Percentiles rank a stretch among this genome's conserved stretches.
phyloP scores from a whole-genome alignment of 2,113 vertebrate genomes.

The Podiceps cristatus region DNA sequence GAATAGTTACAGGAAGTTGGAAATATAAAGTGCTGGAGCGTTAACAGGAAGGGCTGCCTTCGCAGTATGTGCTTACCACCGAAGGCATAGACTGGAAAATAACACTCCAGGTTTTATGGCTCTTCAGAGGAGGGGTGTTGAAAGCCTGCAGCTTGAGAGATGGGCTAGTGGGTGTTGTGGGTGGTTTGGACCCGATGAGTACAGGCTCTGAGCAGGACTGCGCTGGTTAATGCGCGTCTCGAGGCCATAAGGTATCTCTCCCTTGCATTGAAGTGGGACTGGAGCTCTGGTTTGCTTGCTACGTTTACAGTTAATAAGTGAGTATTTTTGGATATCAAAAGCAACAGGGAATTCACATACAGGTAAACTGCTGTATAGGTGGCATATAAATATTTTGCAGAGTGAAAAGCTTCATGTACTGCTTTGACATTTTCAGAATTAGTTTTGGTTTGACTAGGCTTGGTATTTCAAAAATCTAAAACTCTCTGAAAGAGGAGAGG shows the following conservation, averaged over 20 bases:
- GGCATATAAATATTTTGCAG: neutral
- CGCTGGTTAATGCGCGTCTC: accelerated
- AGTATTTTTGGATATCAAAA: neutral
- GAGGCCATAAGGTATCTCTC: neutral
- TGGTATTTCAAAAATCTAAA: neutral
- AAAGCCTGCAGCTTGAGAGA: neutral
- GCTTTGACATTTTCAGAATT: neutral
- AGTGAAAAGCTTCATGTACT: neutral
- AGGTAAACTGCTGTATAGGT: neutral
- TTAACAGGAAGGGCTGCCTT: slow-evolving; percentile 28
- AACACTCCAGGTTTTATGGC: neutral
- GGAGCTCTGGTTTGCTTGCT: neutral
- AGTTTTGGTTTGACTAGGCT: neutral
- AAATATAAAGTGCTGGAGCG: slow-evolving; percentile 24
- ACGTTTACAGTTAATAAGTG: neutral
- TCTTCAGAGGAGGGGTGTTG: neutral
- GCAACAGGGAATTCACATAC: neutral
- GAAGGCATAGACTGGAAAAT: neutral
- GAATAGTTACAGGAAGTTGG: slow-evolving; percentile 42
- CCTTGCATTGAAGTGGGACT: neutral
- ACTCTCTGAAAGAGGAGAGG: neutral
- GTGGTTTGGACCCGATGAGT: accelerated
- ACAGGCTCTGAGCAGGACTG: neutral
- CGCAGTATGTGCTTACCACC: neutral
- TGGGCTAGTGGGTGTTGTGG: accelerated